Evolutionary conservation across 2,113 vertebrate genomes (phyloP).

Genomic region (Garra rufa): DNA sequence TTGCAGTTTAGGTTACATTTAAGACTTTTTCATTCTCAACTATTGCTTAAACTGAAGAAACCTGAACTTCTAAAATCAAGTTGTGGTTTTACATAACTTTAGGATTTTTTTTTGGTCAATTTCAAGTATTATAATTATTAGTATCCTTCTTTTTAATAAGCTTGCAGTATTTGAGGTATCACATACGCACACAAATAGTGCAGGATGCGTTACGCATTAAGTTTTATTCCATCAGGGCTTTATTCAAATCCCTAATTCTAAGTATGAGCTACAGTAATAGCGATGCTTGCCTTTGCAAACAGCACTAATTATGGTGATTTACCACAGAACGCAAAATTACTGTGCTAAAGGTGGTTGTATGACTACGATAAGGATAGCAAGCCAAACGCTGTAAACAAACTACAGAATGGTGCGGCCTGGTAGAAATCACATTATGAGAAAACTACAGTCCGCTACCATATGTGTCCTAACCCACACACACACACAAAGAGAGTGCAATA

Average conservation of each 20-base stretch:
- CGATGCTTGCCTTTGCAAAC: not conserved
- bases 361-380: not conserved
- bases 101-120: not conserved
- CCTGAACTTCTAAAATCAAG: too few relatives aligned
- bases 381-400: not conserved
- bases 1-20: too few relatives aligned
- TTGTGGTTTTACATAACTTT: not conserved
- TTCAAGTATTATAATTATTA: not conserved
- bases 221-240: not conserved
- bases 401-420: not conserved
- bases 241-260: slow-evolving; percentile 5
- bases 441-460: not conserved
- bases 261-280: slow-evolving; percentile 15
- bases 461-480: not conserved
- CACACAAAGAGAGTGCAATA: slow-evolving; percentile 18
- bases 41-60: too few relatives aligned
- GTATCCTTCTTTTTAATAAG: not conserved
- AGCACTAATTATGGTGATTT: not conserved
- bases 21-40: too few relatives aligned
- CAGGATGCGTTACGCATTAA: not conserved
- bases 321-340: not conserved
- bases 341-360: not conserved
- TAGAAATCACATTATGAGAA: slow-evolving; percentile 8
- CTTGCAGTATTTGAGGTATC: not conserved
- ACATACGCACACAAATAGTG: not conserved